Evolutionary conservation across 2,113 vertebrate species (phyloP).

Genomic region (Etheostoma spectabile): DNA sequence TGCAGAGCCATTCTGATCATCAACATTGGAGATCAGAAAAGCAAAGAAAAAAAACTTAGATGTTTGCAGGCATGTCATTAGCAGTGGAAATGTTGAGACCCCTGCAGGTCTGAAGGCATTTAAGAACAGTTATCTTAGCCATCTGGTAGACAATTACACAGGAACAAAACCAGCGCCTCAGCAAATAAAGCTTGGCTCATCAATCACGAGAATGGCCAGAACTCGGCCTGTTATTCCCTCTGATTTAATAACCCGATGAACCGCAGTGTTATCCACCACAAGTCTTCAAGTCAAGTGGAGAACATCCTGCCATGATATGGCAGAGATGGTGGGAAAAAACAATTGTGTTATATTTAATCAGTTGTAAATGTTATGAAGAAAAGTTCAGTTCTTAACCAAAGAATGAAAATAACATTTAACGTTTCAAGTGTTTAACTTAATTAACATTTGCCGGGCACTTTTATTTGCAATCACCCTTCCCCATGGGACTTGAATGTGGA

Average conservation of each 20-base stretch:
- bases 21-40: constrained; percentile 64
- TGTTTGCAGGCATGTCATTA: constrained; percentile 79
- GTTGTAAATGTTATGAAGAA: constrained; percentile 8
- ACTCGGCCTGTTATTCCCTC: constrained; percentile 82
- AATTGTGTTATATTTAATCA: constrained; percentile 3
- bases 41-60: constrained; percentile 42
- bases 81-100: constrained; percentile 75
- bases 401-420: constrained; percentile 75
- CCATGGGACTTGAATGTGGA: constrained; percentile 91
- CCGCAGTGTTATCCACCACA: constrained; percentile 70
- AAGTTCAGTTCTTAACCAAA: not conserved
- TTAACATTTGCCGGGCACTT: constrained; percentile 98
- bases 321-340: not conserved
- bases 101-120: constrained; percentile 85
- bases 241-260: constrained; percentile 84
- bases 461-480: constrained; percentile 98
- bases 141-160: constrained; percentile 88
- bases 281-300: constrained; percentile 42
- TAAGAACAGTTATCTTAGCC: constrained; percentile 88
- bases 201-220: constrained; percentile 85
- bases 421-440: constrained; percentile 98
- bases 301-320: constrained; percentile 33
- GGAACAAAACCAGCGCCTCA: constrained; percentile 88
- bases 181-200: constrained; percentile 87
- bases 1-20: constrained; percentile 55